These are phyloP conservation scores for Leptopilina boulardi DNA, from an alignment of 1,140 invertebrate genomes.

Conservation along the genomic window DNA sequence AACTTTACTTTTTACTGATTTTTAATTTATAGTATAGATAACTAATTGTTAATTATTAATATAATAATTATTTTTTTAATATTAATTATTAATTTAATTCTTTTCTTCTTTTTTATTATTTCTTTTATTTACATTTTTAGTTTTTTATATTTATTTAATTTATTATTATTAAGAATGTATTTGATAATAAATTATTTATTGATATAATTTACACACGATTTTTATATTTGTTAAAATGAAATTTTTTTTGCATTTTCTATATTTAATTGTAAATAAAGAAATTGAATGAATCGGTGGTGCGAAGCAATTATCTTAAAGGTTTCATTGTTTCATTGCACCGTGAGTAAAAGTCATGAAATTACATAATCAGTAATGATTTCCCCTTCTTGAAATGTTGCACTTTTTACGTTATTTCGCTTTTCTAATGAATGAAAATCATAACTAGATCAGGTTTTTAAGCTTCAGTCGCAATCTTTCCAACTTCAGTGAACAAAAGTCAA, in stretches of 20 bases:
- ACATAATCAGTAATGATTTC: conserved; percentile 54
- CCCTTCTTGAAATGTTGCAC: conserved; percentile 44
- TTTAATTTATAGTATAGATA: no score
- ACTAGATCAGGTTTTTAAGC: not conserved
- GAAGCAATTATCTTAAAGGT: conserved; percentile 48
- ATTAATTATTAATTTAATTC: no score
- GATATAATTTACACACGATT: no score
- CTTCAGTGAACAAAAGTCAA: conserved; percentile 14
- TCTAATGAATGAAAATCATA: conserved; percentile 35
- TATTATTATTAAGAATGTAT: no score
- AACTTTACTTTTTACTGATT: no score
- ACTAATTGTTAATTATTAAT: no score
- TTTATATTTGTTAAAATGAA: conserved; percentile 1
- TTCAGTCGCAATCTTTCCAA: not conserved
- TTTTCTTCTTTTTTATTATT: no score
- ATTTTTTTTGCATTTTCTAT: not conserved
- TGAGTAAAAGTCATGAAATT: conserved; percentile 61
- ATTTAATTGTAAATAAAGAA: conserved; percentile 1
- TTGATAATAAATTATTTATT: no score
- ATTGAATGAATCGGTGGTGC: conserved; percentile 48
- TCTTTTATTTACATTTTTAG: no score
- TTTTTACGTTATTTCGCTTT: conserved; percentile 32
- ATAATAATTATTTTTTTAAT: no score
- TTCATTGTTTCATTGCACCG: conserved; percentile 50
- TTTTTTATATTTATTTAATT: no score